Evolutionary conservation across 2,888 invertebrate species (phyloP).

Genomic region (Lypha dubia): DNA sequence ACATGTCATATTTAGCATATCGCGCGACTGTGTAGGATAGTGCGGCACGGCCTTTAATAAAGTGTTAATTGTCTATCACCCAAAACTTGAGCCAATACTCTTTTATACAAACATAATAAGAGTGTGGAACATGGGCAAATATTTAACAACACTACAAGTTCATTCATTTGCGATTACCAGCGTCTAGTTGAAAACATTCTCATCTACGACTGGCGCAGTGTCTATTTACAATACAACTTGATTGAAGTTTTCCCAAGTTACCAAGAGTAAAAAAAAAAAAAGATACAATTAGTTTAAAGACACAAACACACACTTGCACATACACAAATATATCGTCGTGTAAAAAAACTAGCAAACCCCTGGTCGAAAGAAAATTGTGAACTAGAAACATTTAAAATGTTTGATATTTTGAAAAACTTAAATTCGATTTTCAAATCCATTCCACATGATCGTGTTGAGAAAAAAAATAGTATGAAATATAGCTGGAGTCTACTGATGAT

Average conservation of each 20-base stretch:
- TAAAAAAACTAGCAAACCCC: not conserved
- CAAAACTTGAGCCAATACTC: not conserved
- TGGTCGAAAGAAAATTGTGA: no score
- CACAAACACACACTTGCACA: not conserved
- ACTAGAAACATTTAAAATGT: no score
- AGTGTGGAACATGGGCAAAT: constrained; percentile 3
- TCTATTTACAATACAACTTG: constrained; percentile 41
- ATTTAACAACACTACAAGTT: constrained; percentile 12
- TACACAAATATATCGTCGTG: not conserved
- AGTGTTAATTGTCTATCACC: constrained; percentile 9
- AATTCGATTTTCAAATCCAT: no score
- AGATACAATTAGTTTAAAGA: constrained; percentile 29
- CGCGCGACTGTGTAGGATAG: no score
- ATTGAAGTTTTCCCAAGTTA: constrained; percentile 46
- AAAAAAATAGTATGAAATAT: no score
- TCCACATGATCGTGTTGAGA: no score
- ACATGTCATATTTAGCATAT: no score
- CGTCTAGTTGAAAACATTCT: no score
- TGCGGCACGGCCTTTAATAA: no score
- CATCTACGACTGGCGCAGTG: no score
- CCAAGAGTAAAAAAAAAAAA: not conserved
- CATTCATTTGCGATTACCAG: constrained; percentile 3
- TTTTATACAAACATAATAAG: not conserved
- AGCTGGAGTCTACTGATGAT: no score
- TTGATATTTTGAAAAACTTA: no score